A percentile compares a stretch with the other conserved stretches of the same genome.
phyloP scores from a whole-genome alignment of 2,888 invertebrate species.

The Epirrhoe alternata region DNA sequence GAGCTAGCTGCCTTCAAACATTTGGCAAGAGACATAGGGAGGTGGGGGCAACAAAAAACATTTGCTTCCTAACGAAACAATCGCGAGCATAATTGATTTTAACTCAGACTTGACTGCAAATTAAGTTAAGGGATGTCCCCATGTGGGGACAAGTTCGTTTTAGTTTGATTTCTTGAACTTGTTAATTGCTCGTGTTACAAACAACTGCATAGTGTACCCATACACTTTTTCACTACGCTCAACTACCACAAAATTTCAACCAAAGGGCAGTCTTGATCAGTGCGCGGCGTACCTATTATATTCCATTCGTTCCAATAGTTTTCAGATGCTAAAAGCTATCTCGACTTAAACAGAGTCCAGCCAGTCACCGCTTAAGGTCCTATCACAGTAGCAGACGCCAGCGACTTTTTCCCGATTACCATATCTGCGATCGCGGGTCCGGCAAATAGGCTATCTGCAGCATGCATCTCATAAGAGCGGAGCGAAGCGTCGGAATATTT shows the following conservation, averaged over 20 bases:
- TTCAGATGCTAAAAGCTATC: conserved; percentile 23
- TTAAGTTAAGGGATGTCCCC: conserved; percentile 57
- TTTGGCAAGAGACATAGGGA: conserved; percentile 19
- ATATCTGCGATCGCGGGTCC: conserved; percentile 72
- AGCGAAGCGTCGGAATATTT: conserved; percentile 64
- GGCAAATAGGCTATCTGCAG: conserved; percentile 75
- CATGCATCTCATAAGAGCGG: conserved; percentile 73
- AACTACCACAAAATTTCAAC: too few species aligned
- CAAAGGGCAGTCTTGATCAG: too few species aligned
- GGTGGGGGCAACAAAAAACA: conserved; percentile 67
- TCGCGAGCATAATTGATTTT: conserved; percentile 83
- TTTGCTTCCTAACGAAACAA: conserved; percentile 81
- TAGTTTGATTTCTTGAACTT: conserved; percentile 13
- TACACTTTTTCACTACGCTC: too few species aligned
- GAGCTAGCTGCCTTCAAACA: conserved; percentile 17
- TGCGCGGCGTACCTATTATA: background rate
- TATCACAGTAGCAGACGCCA: conserved; percentile 42
- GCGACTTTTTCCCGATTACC: conserved; percentile 73
- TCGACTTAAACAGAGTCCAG: conserved; percentile 22
- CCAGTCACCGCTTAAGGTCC: conserved; percentile 40
- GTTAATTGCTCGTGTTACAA: too few species aligned
- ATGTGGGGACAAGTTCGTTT: conserved; percentile 35
- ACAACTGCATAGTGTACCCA: too few species aligned
- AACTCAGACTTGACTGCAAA: conserved; percentile 77
- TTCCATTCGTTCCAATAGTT: background rate